Evolutionary conservation across 1,140 invertebrate species (phyloP), one percentile per base, ranked within the genome.

Genomic region (Ctenoplectra terminalis): DNA sequence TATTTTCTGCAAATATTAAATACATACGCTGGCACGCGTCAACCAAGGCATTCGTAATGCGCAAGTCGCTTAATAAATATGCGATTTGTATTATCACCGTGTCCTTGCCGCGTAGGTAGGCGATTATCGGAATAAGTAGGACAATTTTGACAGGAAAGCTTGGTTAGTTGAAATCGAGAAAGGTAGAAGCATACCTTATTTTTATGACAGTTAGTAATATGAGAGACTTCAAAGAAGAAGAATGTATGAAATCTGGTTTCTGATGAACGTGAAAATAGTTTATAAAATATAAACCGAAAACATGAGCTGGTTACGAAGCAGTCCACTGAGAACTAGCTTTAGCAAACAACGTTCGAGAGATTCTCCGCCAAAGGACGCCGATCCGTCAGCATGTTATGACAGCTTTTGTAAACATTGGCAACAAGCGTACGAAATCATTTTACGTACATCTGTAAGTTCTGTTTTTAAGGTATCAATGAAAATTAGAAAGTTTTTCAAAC

Each of bases 371-470:
- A 95, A 95, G 78, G 93, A 95, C 79, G 94, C 94, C 84, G 97
- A 98, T 94, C 96, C 97, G 0, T 95, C 96, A 46, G 97, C 97
- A 15, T 98, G 97, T 91, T 97, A 98, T 89, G 97, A 98, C 90
- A 98, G 98, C 88, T 99, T 99, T 94, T 96, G 97, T 87, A 98
- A 97, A 92, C 98, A 99, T 92, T 99, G 98, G 98, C 96, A 98
- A 90, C 98, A 99, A 91, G 97, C 97, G 15, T 93, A 96, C 86
- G 96, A 97, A 86, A 98, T 99, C 71, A 98, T 98, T 83, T 93
- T 95, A 73, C 95, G 96, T 79, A 96, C 95, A 69, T 94, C 95
- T 93, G 95, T 96, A 90, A 93, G 89, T 90, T 64, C 11, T 70
- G 67, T 63, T 43, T 54, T 64, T 40, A 52, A 84, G 13, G 0